Evolutionary conservation across 2,888 invertebrate genomes (phyloP).

Genomic region (Limnephilus rhombicus): DNA sequence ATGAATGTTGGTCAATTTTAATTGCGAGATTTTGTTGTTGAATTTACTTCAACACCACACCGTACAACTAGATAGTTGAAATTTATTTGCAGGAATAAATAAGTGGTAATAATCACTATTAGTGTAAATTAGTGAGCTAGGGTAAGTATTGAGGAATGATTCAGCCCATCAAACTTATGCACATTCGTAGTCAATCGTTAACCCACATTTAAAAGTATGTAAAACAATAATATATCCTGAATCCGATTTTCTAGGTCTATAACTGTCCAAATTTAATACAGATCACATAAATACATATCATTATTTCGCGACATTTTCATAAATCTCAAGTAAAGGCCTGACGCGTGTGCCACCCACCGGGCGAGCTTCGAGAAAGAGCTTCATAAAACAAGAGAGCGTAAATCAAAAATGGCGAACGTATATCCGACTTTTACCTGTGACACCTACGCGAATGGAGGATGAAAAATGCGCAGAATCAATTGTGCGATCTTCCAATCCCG

Average conservation of each 20-base stretch:
- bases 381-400: conserved; percentile 43
- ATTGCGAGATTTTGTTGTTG: neutral
- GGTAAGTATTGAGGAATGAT: neutral
- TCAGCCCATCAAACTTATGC: neutral
- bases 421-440: conserved; percentile 34
- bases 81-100: neutral
- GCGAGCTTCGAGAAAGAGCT: neutral
- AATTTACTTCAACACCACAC: neutral
- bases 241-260: neutral
- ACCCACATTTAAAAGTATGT: neutral
- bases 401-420: conserved; percentile 35
- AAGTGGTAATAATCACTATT: neutral
- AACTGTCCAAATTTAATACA: conserved; percentile 19
- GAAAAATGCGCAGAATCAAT: conserved; percentile 36
- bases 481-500: conserved; percentile 37
- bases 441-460: conserved; percentile 21
- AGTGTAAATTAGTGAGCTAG: neutral
- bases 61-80: neutral
- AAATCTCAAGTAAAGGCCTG: conserved; percentile 19
- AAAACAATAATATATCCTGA: neutral
- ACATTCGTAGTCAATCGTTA: neutral
- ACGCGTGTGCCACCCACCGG: conserved; percentile 34
- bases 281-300: conserved; percentile 18
- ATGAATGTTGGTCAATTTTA: neutral
- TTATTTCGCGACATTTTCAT: conserved; percentile 21